Percentiles rank a stretch among this genome's conserved stretches.
Evolutionary conservation across 2,113 vertebrate genomes (phyloP).

Genomic region (Pristiophorus japonicus): DNA sequence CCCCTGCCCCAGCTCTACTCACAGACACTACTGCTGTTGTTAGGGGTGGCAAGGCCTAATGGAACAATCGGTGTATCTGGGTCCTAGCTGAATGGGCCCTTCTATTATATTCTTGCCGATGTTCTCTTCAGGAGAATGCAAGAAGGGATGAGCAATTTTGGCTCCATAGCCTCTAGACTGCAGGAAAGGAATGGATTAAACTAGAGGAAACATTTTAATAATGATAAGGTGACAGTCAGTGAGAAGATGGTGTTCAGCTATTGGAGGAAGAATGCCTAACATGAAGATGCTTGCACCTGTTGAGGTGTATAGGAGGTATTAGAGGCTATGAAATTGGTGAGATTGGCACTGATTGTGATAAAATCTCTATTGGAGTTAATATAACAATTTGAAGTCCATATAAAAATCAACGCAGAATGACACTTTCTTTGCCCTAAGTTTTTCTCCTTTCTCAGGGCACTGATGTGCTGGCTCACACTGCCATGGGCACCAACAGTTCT

Average conservation of each 20-base stretch:
- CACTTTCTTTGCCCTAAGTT: not conserved
- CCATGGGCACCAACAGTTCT: not conserved
- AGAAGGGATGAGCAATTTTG: not conserved
- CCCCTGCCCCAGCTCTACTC: too few species aligned
- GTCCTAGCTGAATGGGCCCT: not conserved
- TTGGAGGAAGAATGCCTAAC: not conserved
- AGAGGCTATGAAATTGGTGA: not conserved
- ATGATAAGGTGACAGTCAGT: not conserved
- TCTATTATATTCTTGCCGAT: not conserved
- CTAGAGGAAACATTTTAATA: not conserved
- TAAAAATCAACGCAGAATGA: not conserved
- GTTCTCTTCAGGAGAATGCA: not conserved
- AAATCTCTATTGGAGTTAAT: not conserved
- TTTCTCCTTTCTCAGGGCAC: not conserved
- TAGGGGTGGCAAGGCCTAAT: not conserved
- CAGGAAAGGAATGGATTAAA: not conserved
- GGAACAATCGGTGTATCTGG: not conserved
- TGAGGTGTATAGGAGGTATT: too few species aligned
- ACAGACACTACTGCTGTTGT: not conserved
- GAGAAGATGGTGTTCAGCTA: not conserved
- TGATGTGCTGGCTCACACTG: not conserved
- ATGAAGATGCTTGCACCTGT: not conserved
- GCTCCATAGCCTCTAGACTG: not conserved
- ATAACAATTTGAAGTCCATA: not conserved
- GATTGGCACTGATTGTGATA: not conserved